A percentile compares a stretch with the other conserved stretches of the same genome.
Evolutionary conservation across 2,888 invertebrate species (phyloP).

Genomic region (Gerris lacustris): DNA sequence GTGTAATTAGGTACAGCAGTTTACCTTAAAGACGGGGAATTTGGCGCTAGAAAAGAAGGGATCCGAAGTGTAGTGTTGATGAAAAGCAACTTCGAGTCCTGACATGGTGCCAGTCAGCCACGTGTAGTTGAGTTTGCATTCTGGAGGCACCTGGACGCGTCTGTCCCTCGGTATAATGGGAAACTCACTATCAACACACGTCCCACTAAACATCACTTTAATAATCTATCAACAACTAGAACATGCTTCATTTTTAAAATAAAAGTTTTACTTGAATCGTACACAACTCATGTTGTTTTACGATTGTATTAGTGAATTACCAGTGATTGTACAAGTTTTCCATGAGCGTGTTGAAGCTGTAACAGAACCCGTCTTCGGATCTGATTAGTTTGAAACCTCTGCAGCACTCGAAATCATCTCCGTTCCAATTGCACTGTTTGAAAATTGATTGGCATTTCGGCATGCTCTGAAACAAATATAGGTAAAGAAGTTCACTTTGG

Average conservation of each 20-base stretch:
- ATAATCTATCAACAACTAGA: too few species aligned
- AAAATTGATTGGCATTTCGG: background rate
- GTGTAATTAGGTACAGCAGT: too few species aligned
- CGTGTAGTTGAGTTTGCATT: background rate
- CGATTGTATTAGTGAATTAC: background rate
- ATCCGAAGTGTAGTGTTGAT: background rate
- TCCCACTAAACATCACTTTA: too few species aligned
- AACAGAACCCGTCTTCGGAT: background rate
- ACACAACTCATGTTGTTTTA: too few species aligned
- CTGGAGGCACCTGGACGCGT: too few species aligned
- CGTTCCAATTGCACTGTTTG: conserved; percentile 1
- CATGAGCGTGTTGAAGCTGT: background rate
- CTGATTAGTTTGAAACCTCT: background rate
- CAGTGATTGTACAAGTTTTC: background rate
- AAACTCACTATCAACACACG: too few species aligned
- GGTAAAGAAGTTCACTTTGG: too few species aligned
- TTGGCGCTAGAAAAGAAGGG: too few species aligned
- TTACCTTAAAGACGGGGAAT: too few species aligned
- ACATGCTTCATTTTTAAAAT: too few species aligned
- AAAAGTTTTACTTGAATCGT: too few species aligned
- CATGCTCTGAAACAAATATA: background rate
- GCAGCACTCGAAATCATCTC: background rate
- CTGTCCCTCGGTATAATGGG: too few species aligned
- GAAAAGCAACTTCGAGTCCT: background rate
- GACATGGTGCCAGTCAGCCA: background rate